Evolutionary conservation across 2,113 vertebrate genomes (phyloP), one percentile per base, ranked within the genome.

Genomic region (Microcebus griseorufus): DNA sequence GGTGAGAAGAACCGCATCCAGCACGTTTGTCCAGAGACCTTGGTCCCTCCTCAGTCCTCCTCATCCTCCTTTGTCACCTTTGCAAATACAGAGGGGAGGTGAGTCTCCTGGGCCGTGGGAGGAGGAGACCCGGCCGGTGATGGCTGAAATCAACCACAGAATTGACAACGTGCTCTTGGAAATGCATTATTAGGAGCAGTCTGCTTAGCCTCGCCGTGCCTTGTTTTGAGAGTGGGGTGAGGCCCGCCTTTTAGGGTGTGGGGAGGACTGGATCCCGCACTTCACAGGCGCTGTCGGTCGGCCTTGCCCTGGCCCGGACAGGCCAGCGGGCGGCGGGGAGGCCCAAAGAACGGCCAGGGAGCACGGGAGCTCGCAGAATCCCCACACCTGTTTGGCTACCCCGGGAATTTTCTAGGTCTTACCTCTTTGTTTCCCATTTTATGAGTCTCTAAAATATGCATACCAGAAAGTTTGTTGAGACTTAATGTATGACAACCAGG

Each of bases 171-270:
- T 2, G 0, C 27, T 79, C 14, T 25, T 0, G 16, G 22, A 20
- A 3, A 25, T 9, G 1, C 4, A 0, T 62, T 18, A 2, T 37
- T 29, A 6, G 3, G 10, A 37, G 22, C 48, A 39, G 72, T 16
- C 64, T 6, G 0, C 55, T 2, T 17, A 14, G 2, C 42, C 37
- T 17, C 13, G 0, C 16, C 1, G n/a, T 0, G 25, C 65, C 42
- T 78, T 53, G 1, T 3, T 16, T 9, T 55, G 69, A 83, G 48
- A n/a, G 58, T 0, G 2, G 70, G 65, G 51, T 29, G 9, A 22
- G 42, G 12, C 20, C 92, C 22, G 72, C 17, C 53, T 42, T 32
- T 72, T 0, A 6, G 23, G 23, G 5, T 2, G 10, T 3, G 14
- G 3, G 7, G 34, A 29, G 16, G 42, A 10, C 1, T 37, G 4